phyloP scores from a whole-genome alignment of 1,140 invertebrate species.

The Arctopsyche grandis region DNA sequence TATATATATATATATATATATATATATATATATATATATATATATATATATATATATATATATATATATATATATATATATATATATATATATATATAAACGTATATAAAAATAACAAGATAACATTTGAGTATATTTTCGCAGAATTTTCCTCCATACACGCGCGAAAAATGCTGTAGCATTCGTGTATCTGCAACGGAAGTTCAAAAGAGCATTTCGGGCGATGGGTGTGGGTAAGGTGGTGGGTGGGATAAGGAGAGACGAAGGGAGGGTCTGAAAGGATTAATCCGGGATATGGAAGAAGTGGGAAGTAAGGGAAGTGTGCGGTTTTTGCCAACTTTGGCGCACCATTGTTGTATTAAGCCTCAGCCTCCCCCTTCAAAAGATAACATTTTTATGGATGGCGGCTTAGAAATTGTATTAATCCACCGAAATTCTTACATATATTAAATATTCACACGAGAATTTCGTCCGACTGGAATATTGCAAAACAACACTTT shows the following conservation, averaged over 20 bases:
- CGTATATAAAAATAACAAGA: too few species aligned
- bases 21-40: too few species aligned
- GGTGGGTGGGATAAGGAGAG: background rate
- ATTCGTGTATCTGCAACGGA: constrained; percentile 43
- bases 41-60: too few species aligned
- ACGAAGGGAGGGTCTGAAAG: constrained; percentile 45
- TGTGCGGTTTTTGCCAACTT: constrained; percentile 54
- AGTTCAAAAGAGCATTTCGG: constrained; percentile 42
- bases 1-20: too few species aligned
- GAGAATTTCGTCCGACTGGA: too few species aligned
- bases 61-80: too few species aligned
- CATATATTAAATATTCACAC: too few species aligned
- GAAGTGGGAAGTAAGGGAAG: constrained; percentile 42
- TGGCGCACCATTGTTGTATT: constrained; percentile 35
- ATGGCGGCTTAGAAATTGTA: constrained; percentile 10
- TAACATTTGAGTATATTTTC: too few species aligned
- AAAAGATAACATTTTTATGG: constrained; percentile 44
- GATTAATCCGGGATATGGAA: constrained; percentile 53
- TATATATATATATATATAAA: too few species aligned
- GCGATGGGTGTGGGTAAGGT: background rate
- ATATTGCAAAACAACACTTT: too few species aligned
- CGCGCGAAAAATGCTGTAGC: background rate
- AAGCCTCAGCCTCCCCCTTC: background rate
- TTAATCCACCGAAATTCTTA: background rate
- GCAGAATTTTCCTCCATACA: background rate